Percentiles rank a stretch among this genome's conserved stretches.
Evolutionary conservation across 2,113 vertebrate genomes (phyloP).

Genomic region (Todiramphus saurophagus): DNA sequence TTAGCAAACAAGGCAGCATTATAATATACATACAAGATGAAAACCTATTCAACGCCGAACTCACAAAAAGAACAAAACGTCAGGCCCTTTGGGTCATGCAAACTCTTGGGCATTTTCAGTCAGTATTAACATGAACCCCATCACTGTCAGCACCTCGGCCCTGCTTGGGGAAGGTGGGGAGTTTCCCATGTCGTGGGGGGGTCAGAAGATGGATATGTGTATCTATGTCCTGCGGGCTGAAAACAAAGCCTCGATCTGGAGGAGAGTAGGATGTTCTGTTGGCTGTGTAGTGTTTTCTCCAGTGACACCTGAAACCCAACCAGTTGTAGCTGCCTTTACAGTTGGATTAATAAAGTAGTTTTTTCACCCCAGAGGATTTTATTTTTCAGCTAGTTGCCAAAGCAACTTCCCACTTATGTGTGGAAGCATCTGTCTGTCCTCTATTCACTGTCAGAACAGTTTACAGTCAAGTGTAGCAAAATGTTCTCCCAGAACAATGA

Average conservation of each 20-base stretch:
- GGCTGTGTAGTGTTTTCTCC: neutral
- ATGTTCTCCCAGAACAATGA: neutral
- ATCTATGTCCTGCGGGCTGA: neutral
- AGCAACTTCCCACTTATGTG: neutral
- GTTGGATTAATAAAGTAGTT: neutral
- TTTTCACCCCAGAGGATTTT: neutral
- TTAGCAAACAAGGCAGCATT: neutral
- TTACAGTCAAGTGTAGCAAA: conserved; percentile 10
- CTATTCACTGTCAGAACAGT: conserved; percentile 32
- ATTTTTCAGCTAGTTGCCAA: neutral
- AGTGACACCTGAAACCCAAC: neutral
- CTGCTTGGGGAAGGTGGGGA: neutral
- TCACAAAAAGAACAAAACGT: neutral
- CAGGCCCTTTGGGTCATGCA: neutral
- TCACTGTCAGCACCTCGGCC: rapidly evolving
- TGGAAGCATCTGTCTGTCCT: conserved; percentile 12
- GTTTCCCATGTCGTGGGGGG: neutral
- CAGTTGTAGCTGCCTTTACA: neutral
- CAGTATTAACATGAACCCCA: neutral
- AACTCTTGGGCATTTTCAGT: neutral
- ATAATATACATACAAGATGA: neutral
- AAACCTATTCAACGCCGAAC: neutral
- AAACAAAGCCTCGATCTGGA: neutral
- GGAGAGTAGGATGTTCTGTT: neutral
- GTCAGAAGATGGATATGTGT: rapidly evolving